Evolutionary conservation across 1,140 invertebrate genomes (phyloP).

Genomic region (Trachelipus rathkii): DNA sequence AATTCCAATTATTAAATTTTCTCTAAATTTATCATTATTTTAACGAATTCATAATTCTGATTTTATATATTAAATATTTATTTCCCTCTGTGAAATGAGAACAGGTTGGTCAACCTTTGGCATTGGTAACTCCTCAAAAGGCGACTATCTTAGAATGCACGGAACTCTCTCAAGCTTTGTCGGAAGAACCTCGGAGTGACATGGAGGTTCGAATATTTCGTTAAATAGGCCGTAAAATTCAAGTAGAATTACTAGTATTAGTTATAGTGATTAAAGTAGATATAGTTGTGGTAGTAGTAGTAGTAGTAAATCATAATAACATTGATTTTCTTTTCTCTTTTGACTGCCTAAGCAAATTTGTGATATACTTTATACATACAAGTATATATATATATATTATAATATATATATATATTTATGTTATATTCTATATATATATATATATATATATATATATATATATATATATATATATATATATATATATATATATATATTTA

Average conservation of each 20-base stretch:
- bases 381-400: constrained; percentile 26
- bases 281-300: not conserved
- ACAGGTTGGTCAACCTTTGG: constrained; percentile 47
- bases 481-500: constrained; percentile 23
- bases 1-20: no score
- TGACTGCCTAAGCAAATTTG: not conserved
- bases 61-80: no score
- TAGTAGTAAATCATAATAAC: not conserved
- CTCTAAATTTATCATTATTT: no score
- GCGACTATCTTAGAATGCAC: constrained; percentile 46
- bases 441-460: constrained; percentile 28
- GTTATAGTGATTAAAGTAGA: not conserved
- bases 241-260: not conserved
- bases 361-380: constrained; percentile 1
- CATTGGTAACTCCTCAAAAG: constrained; percentile 47
- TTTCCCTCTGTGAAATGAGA: no score
- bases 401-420: constrained; percentile 25
- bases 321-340: not conserved
- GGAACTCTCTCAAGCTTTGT: constrained; percentile 48
- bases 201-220: constrained; percentile 40
- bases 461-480: constrained; percentile 27
- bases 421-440: constrained; percentile 24
- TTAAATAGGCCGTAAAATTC: not conserved
- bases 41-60: no score
- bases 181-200: constrained; percentile 40